A percentile compares a stretch with the other conserved stretches of the same genome.
phyloP scores from a whole-genome alignment of 2,888 invertebrate species.

The Diaperis boleti region DNA sequence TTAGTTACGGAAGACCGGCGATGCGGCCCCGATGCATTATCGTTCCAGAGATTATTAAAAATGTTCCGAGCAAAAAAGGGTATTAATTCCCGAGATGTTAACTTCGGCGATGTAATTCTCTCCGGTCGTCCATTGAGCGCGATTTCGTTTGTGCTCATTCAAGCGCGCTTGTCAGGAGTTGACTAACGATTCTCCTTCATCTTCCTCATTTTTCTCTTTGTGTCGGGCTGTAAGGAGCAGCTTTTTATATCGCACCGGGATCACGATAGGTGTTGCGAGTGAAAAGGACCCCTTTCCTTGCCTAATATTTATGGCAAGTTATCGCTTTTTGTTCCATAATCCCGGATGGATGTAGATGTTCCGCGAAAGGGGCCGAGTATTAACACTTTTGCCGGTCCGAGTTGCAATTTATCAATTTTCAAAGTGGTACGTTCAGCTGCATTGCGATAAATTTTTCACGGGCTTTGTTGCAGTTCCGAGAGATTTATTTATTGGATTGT shows the following conservation, averaged over 20 bases:
- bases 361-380: too few species aligned
- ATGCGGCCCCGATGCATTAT: constrained; percentile 37
- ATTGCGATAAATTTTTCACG: too few species aligned
- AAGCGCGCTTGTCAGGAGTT: constrained; percentile 34
- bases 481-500: too few species aligned
- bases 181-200: constrained; percentile 36
- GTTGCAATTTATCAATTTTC: too few species aligned
- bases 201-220: constrained; percentile 40
- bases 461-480: too few species aligned
- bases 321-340: constrained; percentile 27
- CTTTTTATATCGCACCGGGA: constrained; percentile 38
- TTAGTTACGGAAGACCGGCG: constrained; percentile 50
- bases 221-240: constrained; percentile 27
- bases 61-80: too few species aligned
- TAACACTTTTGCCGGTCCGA: too few species aligned
- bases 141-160: constrained; percentile 23
- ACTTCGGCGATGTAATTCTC: constrained; percentile 12
- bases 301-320: constrained; percentile 30
- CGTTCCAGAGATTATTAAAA: constrained; percentile 35
- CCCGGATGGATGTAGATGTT: not conserved
- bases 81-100: too few species aligned
- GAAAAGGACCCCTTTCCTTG: constrained; percentile 14
- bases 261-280: constrained; percentile 39
- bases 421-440: too few species aligned
- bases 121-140: constrained; percentile 9